These are phyloP conservation scores for Macrosoma leucophasiata DNA, from an alignment of 2,888 invertebrate species.

Conservation along the genomic window DNA sequence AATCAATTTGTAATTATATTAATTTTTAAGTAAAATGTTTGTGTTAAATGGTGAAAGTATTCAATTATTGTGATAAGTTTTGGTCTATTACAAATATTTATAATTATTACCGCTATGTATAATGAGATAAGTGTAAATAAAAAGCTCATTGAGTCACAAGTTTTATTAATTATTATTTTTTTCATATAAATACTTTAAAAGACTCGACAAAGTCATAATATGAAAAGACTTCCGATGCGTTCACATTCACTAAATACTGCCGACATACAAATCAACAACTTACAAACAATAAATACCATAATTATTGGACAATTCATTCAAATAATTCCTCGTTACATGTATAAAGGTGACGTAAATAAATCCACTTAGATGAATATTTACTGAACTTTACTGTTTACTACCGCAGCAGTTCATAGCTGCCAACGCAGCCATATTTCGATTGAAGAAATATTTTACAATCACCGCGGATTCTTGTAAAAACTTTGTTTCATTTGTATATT, in stretches of 20 bases:
- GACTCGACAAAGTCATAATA: conserved; percentile 71
- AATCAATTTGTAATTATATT: too few species aligned
- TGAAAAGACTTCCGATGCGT: conserved; percentile 62
- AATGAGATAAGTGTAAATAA: conserved; percentile 48
- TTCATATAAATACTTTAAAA: conserved; percentile 74
- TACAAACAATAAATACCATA: conserved; percentile 68
- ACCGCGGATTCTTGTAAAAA: too few species aligned
- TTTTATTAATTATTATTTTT: conserved; percentile 60
- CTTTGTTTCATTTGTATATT: too few species aligned
- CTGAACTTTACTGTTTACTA: too few species aligned
- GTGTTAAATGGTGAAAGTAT: too few species aligned
- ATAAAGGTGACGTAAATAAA: conserved; percentile 40
- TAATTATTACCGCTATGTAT: too few species aligned
- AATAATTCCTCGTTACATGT: conserved; percentile 52
- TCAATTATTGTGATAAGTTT: too few species aligned
- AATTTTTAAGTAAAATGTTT: too few species aligned
- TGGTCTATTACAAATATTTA: too few species aligned
- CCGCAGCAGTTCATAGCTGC: too few species aligned
- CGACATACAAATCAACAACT: conserved; percentile 68
- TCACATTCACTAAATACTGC: conserved; percentile 65
- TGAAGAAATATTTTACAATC: too few species aligned
- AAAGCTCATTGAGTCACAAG: conserved; percentile 55
- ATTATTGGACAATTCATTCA: conserved; percentile 66
- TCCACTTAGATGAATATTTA: conserved; percentile 28
- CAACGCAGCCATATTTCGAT: too few species aligned